Base-by-base conservation (phyloP, 2,888 invertebrate genomes). In the Galerucella pusilla region DNA sequence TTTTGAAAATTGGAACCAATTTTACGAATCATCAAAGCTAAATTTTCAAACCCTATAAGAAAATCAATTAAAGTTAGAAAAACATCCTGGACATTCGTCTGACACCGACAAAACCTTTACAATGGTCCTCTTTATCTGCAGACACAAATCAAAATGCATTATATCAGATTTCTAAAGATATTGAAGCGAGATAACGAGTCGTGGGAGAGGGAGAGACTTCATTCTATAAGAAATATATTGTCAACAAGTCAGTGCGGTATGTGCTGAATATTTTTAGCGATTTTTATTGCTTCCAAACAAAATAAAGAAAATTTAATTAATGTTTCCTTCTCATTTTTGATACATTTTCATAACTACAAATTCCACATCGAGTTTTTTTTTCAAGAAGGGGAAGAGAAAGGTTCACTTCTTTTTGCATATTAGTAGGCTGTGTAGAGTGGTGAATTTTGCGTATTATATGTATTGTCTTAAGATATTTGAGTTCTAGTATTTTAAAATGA, bases 121-220 rank as follows among this genome's bases (percentile, higher is more conserved):
- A 84, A 83, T 81, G 80, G 81, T 79, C 35, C 71, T 69, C 68
- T 77, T 77, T 74, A 77, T 77, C 68, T 72, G 71, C 74, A 70
- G 81, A 82, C 83, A 84, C 84, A 83, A 83, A 84, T 84, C 84
- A 84, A 81, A 83, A 81, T 81, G 83, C 82, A 83, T 84, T 77
- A 76, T 84, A 83, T 83, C 81, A 80, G 68, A 71, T 79, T 78
- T 79, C 77, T 79, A 80, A 79, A 77, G 79, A 77, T 72, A 74
- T 76, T 71, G 74, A 77, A 77, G 68, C 69, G 76, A 76, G 73
- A 77, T 74, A 74, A 74, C 74, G 67, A 67, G 72, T 75, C 77
- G 77, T 77, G 77, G 77, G 77, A 75, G 73, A 73, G 67, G 67
- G 70, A 73, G 67, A 65, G 71, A 73, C 64, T 59, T 60, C 35